Percentiles rank a stretch among this genome's conserved stretches.
phyloP scores from a whole-genome alignment of 2,113 vertebrate species.

The Psilopogon haemacephalus region DNA sequence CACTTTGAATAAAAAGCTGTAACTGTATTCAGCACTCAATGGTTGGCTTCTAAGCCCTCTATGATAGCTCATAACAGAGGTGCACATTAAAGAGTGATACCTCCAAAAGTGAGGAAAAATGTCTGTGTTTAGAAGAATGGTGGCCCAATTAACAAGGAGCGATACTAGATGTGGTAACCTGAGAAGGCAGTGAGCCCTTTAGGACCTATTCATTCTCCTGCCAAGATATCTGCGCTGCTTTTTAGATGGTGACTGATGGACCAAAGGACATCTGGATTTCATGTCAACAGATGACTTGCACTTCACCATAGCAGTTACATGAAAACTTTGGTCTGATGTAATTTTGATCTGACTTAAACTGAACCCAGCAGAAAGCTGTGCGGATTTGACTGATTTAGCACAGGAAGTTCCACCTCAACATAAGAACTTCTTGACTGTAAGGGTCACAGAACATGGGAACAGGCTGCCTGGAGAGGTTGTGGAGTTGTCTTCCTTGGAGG shows the following conservation, averaged over 20 bases:
- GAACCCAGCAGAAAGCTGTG: not conserved
- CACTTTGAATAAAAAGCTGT: not conserved
- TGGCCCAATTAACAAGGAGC: not conserved
- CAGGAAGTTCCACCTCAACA: no score
- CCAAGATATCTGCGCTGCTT: not conserved
- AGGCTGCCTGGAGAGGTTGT: no score
- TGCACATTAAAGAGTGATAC: not conserved
- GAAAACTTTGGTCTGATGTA: not conserved
- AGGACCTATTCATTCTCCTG: not conserved
- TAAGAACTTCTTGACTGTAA: no score
- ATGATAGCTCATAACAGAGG: not conserved
- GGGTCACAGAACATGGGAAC: no score
- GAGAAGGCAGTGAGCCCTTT: not conserved
- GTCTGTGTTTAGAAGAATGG: not conserved
- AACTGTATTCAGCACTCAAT: not conserved
- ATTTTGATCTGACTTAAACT: not conserved
- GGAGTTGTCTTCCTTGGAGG: no score
- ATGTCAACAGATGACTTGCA: not conserved
- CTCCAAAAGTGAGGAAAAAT: not conserved
- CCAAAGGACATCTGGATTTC: not conserved
- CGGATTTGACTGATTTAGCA: not conserved
- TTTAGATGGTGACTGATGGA: not conserved
- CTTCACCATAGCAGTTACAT: not conserved
- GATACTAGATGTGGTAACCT: not conserved
- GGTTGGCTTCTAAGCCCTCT: not conserved